Evolutionary conservation across 2,113 vertebrate genomes (phyloP).

Genomic region (Amazona vittata): DNA sequence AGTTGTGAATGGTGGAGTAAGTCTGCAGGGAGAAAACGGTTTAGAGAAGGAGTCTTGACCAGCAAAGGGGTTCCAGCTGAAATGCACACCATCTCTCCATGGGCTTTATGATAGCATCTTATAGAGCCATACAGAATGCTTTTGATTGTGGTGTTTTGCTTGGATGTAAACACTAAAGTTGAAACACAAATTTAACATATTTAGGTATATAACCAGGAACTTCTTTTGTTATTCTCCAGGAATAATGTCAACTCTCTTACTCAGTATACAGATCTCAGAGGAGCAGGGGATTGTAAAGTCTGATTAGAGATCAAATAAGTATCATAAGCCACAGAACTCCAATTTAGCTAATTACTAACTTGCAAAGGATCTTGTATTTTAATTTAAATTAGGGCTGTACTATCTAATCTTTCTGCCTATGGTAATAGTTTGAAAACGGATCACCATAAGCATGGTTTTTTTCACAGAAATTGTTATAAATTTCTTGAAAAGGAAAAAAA

Average conservation of each 20-base stretch:
- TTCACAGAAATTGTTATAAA: background rate
- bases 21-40: background rate
- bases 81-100: background rate
- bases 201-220: background rate
- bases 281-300: background rate
- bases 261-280: background rate
- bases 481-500: background rate
- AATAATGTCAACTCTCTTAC: background rate
- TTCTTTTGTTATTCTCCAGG: background rate
- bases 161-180: background rate
- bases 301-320: background rate
- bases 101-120: accelerated
- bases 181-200: background rate
- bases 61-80: background rate
- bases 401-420: background rate
- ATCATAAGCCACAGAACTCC: background rate
- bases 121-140: background rate
- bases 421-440: background rate
- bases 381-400: background rate
- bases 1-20: background rate
- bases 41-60: background rate
- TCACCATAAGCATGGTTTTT: background rate
- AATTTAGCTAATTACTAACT: background rate
- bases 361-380: background rate
- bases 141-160: background rate